phyloP scores from a whole-genome alignment of 2,113 vertebrate species.

The Nycticryphes semicollaris region DNA sequence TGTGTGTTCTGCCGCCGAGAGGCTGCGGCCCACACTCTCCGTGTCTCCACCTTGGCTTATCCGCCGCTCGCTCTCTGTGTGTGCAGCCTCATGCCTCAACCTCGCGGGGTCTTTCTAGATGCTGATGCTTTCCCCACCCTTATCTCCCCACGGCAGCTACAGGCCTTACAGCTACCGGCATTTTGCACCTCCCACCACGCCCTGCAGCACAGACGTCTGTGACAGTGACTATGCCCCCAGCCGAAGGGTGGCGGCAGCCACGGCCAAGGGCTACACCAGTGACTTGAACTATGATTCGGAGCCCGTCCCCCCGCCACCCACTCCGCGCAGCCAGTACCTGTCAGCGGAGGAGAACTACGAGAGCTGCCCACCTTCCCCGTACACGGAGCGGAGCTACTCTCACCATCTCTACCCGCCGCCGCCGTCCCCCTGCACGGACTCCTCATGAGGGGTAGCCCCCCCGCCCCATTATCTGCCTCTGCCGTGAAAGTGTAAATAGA shows the following conservation, averaged over 20 bases:
- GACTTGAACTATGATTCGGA: conserved; percentile 98
- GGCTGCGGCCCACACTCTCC: too few relatives aligned
- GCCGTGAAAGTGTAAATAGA: conserved; percentile 82
- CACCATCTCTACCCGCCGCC: conserved; percentile 96
- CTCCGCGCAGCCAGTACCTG: conserved; percentile 95
- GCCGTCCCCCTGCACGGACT: conserved; percentile 95
- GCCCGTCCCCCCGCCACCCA: conserved; percentile 93
- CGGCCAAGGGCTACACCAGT: conserved; percentile 89
- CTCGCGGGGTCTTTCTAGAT: too few relatives aligned
- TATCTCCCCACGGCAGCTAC: conserved; percentile 76
- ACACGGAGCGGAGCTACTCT: conserved; percentile 94
- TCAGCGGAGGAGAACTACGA: conserved; percentile 98
- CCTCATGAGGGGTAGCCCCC: conserved; percentile 84
- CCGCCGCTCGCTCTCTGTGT: fast-evolving
- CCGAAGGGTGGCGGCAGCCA: conserved; percentile 71
- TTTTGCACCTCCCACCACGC: conserved; percentile 95
- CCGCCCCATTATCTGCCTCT: conserved; percentile 65
- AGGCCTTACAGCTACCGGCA: conserved; percentile 94
- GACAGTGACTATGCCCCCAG: conserved; percentile 97
- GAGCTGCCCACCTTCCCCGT: conserved; percentile 95
- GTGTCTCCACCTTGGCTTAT: not conserved
- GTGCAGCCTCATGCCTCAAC: too few relatives aligned
- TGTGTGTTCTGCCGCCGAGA: fast-evolving
- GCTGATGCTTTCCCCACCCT: too few relatives aligned
- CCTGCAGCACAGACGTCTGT: conserved; percentile 97